A percentile compares a stretch with the other conserved stretches of the same genome.
Conservation (phyloP, 2,888 invertebrate genomes). For the Cyclophora punctaria region DNA sequence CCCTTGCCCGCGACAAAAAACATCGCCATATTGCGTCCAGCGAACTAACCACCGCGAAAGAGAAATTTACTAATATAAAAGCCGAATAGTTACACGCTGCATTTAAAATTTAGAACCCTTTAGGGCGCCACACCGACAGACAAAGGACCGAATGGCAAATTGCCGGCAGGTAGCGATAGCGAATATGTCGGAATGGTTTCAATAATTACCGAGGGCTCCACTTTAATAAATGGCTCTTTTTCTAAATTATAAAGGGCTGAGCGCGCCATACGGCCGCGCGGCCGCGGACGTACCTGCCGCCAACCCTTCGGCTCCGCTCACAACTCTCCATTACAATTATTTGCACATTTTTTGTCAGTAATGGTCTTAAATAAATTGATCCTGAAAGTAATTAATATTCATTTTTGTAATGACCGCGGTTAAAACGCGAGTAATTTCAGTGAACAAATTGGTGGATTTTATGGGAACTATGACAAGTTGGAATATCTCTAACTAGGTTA, state of each 20-base stretch:
- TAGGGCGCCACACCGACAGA: slow-evolving; percentile 74
- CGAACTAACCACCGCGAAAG: slow-evolving; percentile 68
- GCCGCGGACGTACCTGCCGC: slow-evolving; percentile 59
- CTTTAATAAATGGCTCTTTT: slow-evolving; percentile 74
- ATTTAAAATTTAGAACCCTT: slow-evolving; percentile 74
- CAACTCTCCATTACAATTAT: slow-evolving; percentile 48
- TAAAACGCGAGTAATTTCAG: too few relatives aligned
- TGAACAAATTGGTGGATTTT: too few relatives aligned
- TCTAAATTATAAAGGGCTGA: slow-evolving; percentile 68
- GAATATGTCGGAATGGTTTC: slow-evolving; percentile 66
- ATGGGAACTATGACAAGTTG: too few relatives aligned
- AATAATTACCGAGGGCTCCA: slow-evolving; percentile 69
- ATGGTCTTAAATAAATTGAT: too few relatives aligned
- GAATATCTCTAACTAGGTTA: too few relatives aligned
- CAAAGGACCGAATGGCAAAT: slow-evolving; percentile 72
- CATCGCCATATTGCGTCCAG: slow-evolving; percentile 72
- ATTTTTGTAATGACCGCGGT: too few relatives aligned
- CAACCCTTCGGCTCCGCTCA: slow-evolving; percentile 62
- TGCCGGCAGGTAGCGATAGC: slow-evolving; percentile 74
- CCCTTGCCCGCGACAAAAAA: slow-evolving; percentile 59
- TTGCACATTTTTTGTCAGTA: slow-evolving; percentile 34
- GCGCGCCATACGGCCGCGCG: slow-evolving; percentile 62
- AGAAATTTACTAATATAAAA: slow-evolving; percentile 72
- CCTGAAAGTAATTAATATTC: too few relatives aligned
- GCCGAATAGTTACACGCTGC: slow-evolving; percentile 70